Conservation (phyloP, 2,888 invertebrate genomes). For the Petrolisthes manimaculis region DNA sequence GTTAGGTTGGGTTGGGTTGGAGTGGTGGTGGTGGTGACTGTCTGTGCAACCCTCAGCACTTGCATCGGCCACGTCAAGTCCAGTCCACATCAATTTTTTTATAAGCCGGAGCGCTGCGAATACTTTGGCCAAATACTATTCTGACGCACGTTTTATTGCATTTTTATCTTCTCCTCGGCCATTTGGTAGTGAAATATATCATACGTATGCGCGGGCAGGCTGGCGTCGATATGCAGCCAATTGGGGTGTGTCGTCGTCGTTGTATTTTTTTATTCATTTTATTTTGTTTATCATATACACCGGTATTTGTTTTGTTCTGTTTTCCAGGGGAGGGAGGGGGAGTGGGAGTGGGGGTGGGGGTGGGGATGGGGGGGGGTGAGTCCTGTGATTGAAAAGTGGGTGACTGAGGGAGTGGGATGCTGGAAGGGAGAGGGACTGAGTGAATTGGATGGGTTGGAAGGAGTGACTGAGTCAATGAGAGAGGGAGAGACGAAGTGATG, state of each 20-base stretch:
- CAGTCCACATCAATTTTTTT: not conserved
- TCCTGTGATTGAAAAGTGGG: not conserved
- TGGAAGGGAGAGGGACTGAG: not conserved
- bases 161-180: constrained; percentile 30
- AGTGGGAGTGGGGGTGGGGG: not conserved
- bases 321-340: not conserved
- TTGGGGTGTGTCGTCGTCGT: not conserved
- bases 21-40: not conserved
- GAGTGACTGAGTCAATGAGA: not conserved
- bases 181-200: constrained; percentile 27
- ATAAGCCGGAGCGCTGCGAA: not conserved
- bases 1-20: too few relatives aligned
- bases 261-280: too few relatives aligned
- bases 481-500: not conserved
- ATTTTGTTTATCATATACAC: too few relatives aligned
- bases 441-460: not conserved
- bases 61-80: too few relatives aligned
- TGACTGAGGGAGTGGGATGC: too few relatives aligned
- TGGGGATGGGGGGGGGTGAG: not conserved
- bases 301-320: too few relatives aligned
- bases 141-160: constrained; percentile 38
- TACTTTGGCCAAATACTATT: constrained; percentile 22
- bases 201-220: constrained; percentile 26
- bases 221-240: constrained; percentile 16
- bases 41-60: too few relatives aligned